Base-by-base conservation (phyloP, 2,797 vertebrate genomes). In the Xiphophorus birchmanni region DNA sequence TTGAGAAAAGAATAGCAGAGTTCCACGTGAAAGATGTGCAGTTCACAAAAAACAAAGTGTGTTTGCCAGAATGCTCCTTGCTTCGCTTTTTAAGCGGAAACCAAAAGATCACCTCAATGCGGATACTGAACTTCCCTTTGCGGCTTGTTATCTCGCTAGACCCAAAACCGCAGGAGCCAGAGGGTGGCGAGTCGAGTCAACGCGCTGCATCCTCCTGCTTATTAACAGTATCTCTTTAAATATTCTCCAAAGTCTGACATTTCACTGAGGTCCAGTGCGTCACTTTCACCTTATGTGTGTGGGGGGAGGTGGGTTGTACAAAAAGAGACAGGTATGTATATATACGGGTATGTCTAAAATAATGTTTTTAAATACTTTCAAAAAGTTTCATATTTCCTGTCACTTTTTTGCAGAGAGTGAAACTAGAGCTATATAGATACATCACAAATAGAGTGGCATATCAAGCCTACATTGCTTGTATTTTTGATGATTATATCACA, bases 141-240 rank as follows among this genome's bases (percentile, higher is more conserved):
- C 80, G 87, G 88, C 87, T 92, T 88, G 91, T 91, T 91, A 93
- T 94, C 88, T 91, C 63, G 37, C 89, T 76, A 79, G 77, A 93
- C 85, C 89, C 85, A 81, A 92, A 94, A 90, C 89, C 87, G 91
- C 84, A 85, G 86, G 88, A 89, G 88, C 84, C 83, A 87, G 83
- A 87, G 75, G 85, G 83, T 88, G 71, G 73, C 35, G 81, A 92
- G 87, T 93, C 90, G 81, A 92, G 87, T 93, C 90, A 91, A 87
- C 87, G 84, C 71, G 76, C 77, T 77, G 80, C 86, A 87, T 86
- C 90, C 84, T 52, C 35, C 3, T 73, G 23, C 82, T 81, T 88
- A 77, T 90, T 92, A 89, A 90, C 85, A 79, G 75, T 54, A 48
- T 73, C 29, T 80, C 32, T n/a, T 63, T 7, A 26, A 82, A 54